These are phyloP conservation scores for Varroa destructor DNA, from an alignment of 1,140 invertebrate species.

Conservation along the genomic window DNA sequence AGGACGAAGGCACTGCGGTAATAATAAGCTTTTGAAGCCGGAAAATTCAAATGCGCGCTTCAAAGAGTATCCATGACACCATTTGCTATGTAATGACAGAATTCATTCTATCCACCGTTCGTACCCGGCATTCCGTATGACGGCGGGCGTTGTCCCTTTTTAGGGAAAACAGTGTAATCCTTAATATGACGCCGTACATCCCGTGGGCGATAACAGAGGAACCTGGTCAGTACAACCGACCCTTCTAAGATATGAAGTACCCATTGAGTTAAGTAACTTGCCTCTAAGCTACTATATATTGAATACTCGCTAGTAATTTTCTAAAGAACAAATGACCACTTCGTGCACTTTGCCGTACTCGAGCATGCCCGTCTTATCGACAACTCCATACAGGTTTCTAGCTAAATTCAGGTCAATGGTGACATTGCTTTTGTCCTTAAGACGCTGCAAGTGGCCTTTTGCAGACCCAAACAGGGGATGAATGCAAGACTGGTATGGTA, in stretches of 20 bases:
- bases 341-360: conserved; percentile 34
- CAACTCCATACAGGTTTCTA: conserved; percentile 35
- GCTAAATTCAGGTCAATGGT: conserved; percentile 30
- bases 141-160: conserved; percentile 32
- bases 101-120: conserved; percentile 35
- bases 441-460: neutral
- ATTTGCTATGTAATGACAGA: conserved; percentile 36
- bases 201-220: conserved; percentile 33
- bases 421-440: conserved; percentile 34
- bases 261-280: neutral
- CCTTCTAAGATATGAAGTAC: conserved; percentile 30
- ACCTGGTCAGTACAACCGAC: conserved; percentile 37
- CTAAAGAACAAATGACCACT: conserved; percentile 29
- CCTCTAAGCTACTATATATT: neutral
- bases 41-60: conserved; percentile 37
- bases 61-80: conserved; percentile 36
- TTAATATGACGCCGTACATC: conserved; percentile 34
- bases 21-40: conserved; percentile 36
- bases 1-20: conserved; percentile 34
- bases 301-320: conserved; percentile 24
- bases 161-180: conserved; percentile 34
- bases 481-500: no score
- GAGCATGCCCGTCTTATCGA: conserved; percentile 34
- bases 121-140: conserved; percentile 34
- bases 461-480: no score